Evolutionary conservation across 2,797 vertebrate species (phyloP), one percentile per base, ranked within the genome.

Genomic region (Falco peregrinus): DNA sequence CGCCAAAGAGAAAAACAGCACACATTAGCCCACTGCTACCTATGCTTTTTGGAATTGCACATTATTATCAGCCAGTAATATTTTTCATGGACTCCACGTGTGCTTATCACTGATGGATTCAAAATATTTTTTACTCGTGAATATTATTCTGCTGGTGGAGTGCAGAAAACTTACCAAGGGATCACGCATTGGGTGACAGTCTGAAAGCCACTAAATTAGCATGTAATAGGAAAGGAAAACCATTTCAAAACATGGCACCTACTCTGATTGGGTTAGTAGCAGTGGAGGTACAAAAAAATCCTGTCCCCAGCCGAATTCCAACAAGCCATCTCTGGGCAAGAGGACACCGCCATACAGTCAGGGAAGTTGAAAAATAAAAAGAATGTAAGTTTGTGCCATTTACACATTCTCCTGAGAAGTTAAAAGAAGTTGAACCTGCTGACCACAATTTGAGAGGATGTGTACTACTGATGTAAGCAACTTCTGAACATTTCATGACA

Each of bases 141-240:
- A 10, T 64, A 63, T 37, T 79, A 11, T 9, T 84, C 54, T 75
- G 69, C n/a, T 54, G 37, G 35, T 45, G 25, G 28, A 83, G 11
- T 1, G 3, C 25, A 77, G 33, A 71, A 76, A 87, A 65, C 15
- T 63, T 48, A 60, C 7, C 18, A 63, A 56, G 43, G 20, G 56
- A 71, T 85, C 37, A 73, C 18, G 28, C 24, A 33, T 0, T 20
- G 48, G 25, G 51, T 73, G 51, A 71, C 0, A 0, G n/a, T 61
- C 57, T 90, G 70, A 75, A 87, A 89, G 45, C 25, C 81, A 89
- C 25, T n/a, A 67, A 87, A 87, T 76, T 25, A 74, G 17, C 16
- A 65, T 0, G 16, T n/a, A 95, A 90, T n/a, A n/a, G 67, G 78
- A 90, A 87, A 95, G 84, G 14, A 79, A 87, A 96, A 47, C 16